Base-by-base conservation (phyloP, 2,113 vertebrate species). In the Tragelaphus buxtoni region DNA sequence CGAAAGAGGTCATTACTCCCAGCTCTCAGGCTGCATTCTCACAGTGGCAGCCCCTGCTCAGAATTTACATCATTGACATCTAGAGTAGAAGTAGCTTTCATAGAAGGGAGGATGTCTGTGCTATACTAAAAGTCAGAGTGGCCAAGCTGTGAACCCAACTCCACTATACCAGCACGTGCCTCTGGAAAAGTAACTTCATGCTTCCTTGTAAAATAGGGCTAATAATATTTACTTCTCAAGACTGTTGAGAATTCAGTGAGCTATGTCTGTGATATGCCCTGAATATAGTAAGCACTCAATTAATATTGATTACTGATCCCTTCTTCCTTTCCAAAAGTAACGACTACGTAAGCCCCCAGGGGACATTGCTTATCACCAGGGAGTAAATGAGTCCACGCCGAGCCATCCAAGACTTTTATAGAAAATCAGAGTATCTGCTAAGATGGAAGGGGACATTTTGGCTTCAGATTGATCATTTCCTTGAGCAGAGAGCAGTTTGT, bases 61-160 rank as follows among this genome's bases (percentile, higher is more conserved):
- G 20, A 24, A 24, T 3, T 11, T 2, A 3, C 16, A 10, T 2
- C 9, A 4, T 0, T 0, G 45, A 26, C 24, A 0, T 4, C 4
- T 1, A 4, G 32, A 16, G 4, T 1, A 10, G 49, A 72, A 13
- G 7, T 0, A 30, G 55, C 49, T 72, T 42, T 72, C 63, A 16
- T 0, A 35, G 72, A 24, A 49, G 42, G 47, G 12, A 63, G 61
- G 10, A 9, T 0, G 28, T 88, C 30, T 12, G 28, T 20, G 49
- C 42, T 5, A 0, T 1, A 18, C 0, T 32, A 7, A 32, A 14
- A 28, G 13, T 63, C 86, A 39, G 5, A n/a, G n/a, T 17, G 60
- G 39, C 39, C 5, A 2, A 2, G 12, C 55, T 82, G n/a, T 60
- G 49, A 61, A 18, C 28, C 35, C 76, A 74, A 0, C 30, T 12